Evolutionary conservation across 2,113 vertebrate species (phyloP).

Genomic region (Perca fluviatilis): DNA sequence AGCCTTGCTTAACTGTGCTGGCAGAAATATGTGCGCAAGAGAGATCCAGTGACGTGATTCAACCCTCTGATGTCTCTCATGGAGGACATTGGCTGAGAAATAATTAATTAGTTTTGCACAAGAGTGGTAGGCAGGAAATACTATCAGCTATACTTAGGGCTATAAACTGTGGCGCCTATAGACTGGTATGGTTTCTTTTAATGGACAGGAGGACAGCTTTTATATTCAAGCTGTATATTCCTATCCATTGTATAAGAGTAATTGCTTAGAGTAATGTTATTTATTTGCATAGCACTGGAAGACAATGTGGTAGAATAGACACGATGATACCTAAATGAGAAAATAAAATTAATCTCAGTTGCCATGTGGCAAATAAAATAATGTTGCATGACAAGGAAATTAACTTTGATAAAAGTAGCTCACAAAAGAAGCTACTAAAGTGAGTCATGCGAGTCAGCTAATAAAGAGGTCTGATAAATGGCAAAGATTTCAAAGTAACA

Average conservation of each 20-base stretch:
- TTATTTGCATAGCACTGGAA: not conserved
- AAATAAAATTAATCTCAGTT: not conserved
- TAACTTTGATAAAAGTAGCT: constrained; percentile 6
- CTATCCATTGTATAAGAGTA: constrained; percentile 1
- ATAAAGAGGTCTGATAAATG: not conserved
- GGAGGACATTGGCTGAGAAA: constrained; percentile 83
- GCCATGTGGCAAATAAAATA: not conserved
- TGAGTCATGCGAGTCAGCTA: not conserved
- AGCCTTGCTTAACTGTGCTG: constrained; percentile 74
- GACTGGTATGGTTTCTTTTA: constrained; percentile 41
- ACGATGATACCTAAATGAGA: not conserved
- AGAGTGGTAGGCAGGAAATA: constrained; percentile 78
- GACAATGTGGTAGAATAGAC: not conserved
- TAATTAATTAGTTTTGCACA: constrained; percentile 85
- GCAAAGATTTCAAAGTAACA: not conserved
- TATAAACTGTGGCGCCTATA: constrained; percentile 60
- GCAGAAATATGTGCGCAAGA: constrained; percentile 75
- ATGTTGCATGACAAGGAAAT: not conserved
- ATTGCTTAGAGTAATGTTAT: constrained; percentile 21
- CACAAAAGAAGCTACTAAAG: not conserved
- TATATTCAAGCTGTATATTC: constrained; percentile 43
- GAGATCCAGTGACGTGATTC: constrained; percentile 69
- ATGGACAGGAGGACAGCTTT: constrained; percentile 35
- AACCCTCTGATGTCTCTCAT: constrained; percentile 78
- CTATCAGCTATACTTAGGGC: constrained; percentile 72